Evolutionary conservation across 1,140 invertebrate genomes (phyloP).

Genomic region (Mylabris phalerata): DNA sequence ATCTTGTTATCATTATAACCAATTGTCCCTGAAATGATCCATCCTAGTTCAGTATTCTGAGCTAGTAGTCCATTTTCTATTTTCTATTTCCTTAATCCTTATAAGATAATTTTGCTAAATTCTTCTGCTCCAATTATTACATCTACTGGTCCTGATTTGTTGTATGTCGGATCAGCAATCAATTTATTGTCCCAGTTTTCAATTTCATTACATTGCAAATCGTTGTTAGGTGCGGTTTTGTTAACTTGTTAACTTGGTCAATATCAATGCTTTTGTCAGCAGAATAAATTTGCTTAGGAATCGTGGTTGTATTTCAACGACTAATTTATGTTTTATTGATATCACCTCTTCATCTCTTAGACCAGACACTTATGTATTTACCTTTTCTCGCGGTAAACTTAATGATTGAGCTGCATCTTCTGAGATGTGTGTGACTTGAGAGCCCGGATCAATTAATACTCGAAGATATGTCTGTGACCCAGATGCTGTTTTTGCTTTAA

Average conservation of each 20-base stretch:
- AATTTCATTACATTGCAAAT: too few relatives aligned
- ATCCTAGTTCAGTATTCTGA: conserved; percentile 19
- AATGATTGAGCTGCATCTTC: background rate
- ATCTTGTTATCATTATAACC: too few relatives aligned
- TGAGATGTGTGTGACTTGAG: background rate
- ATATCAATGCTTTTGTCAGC: background rate
- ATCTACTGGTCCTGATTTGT: too few relatives aligned
- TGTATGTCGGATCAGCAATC: too few relatives aligned
- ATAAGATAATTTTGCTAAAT: background rate
- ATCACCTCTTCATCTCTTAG: background rate
- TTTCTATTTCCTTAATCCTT: background rate
- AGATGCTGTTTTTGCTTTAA: background rate
- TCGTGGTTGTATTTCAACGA: background rate
- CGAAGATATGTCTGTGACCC: background rate
- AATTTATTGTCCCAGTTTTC: too few relatives aligned
- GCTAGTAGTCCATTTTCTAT: conserved; percentile 1
- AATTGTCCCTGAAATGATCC: conserved; percentile 19
- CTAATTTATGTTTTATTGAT: background rate
- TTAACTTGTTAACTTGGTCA: background rate
- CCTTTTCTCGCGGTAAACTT: background rate
- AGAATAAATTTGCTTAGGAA: too few relatives aligned
- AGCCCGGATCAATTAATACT: background rate
- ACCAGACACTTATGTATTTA: background rate
- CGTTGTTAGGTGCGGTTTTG: too few relatives aligned
- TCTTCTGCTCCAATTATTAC: too few relatives aligned